These are phyloP conservation scores for Tetranychus piercei DNA, from an alignment of 2,888 invertebrate species.

Conservation along the genomic window DNA sequence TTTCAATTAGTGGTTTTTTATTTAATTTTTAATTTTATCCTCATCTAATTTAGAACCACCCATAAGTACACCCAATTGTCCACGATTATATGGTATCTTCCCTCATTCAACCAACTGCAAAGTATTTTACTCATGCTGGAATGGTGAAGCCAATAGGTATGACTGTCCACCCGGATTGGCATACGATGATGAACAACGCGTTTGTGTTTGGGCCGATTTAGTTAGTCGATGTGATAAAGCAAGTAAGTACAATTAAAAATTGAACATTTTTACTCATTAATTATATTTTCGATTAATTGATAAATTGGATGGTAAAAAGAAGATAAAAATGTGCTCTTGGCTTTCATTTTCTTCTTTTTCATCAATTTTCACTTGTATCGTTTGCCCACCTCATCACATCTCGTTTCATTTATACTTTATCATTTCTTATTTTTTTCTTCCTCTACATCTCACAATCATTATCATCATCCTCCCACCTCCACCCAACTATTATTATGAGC, in stretches of 20 bases:
- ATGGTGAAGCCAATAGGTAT: slow-evolving; percentile 76
- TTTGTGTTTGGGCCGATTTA: slow-evolving; percentile 92
- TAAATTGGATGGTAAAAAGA: too few species aligned
- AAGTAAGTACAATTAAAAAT: neutral
- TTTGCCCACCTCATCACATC: too few species aligned
- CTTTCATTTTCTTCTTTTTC: neutral
- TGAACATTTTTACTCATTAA: too few species aligned
- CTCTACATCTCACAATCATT: neutral
- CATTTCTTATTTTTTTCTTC: neutral
- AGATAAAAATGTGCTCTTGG: too few species aligned
- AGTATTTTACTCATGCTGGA: slow-evolving; percentile 92
- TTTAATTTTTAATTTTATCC: neutral
- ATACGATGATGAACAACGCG: slow-evolving; percentile 57
- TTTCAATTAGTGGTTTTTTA: neutral
- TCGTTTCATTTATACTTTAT: too few species aligned
- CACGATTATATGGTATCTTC: slow-evolving; percentile 76
- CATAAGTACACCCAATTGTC: slow-evolving; percentile 61
- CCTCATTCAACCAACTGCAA: slow-evolving; percentile 69
- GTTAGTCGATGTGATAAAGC: slow-evolving; percentile 64
- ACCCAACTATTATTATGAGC: neutral
- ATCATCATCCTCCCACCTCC: neutral
- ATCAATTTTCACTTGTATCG: neutral
- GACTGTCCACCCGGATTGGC: slow-evolving; percentile 85
- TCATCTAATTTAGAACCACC: slow-evolving; percentile 48
- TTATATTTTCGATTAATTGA: too few species aligned